phyloP scores from a whole-genome alignment of 2,888 invertebrate species.

The Geophilus truncorum region DNA sequence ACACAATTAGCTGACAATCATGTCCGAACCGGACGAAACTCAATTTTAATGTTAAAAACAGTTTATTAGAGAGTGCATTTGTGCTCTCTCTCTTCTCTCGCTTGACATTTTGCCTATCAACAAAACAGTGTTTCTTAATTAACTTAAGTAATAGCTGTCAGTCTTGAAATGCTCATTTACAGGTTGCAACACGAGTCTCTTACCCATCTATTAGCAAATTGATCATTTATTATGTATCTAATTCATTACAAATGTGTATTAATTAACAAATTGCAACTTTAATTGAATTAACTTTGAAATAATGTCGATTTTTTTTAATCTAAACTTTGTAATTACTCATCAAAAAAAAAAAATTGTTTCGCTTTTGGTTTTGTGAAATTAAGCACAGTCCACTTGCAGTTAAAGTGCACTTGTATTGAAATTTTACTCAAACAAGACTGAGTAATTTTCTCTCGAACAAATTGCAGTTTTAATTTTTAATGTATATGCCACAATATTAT shows the following conservation, averaged over 20 bases:
- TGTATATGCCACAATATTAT: conserved; percentile 4
- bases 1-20: conserved; percentile 13
- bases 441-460: conserved; percentile 1
- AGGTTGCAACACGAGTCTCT: background rate
- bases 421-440: background rate
- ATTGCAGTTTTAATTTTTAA: conserved; percentile 14
- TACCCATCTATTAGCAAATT: background rate
- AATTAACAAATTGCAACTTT: background rate
- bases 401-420: background rate
- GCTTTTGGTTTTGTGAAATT: background rate
- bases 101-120: background rate
- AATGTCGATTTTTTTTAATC: background rate
- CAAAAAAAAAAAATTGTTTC: too few species aligned
- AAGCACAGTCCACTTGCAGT: background rate
- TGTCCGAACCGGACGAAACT: background rate
- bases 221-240: background rate
- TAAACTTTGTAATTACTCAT: too few species aligned
- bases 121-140: background rate
- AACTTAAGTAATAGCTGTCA: background rate
- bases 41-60: conserved; percentile 8
- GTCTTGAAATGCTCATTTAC: conserved; percentile 12
- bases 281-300: background rate
- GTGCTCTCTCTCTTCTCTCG: too few species aligned
- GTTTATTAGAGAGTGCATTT: background rate
- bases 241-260: background rate